These are phyloP conservation scores for Pachypanchax playfairii DNA, from an alignment of 2,113 vertebrate genomes.

Conservation along the genomic window DNA sequence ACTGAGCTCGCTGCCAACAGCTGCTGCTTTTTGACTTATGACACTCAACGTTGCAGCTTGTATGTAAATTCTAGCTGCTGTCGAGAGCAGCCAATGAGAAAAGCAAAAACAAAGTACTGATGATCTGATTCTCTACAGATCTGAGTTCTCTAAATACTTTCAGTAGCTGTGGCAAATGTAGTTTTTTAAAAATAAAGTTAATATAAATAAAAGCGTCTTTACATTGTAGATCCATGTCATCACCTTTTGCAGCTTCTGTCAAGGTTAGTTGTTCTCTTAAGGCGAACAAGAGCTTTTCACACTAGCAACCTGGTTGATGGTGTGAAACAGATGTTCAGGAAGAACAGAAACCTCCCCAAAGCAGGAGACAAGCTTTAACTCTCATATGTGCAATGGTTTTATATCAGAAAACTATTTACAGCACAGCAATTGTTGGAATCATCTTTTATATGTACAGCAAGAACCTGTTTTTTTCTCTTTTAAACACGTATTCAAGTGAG, in stretches of 20 bases:
- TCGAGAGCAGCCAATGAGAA: not conserved
- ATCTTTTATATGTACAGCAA: no score
- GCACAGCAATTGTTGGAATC: not conserved
- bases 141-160: no score
- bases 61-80: constrained; percentile 33
- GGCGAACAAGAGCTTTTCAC: constrained; percentile 67
- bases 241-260: not conserved
- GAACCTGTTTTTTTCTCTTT: constrained; percentile 12
- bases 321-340: constrained; percentile 63
- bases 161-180: no score
- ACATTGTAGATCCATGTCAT: not conserved
- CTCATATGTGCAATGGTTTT: not conserved
- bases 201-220: no score
- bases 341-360: not conserved
- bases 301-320: constrained; percentile 9
- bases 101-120: not conserved
- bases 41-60: constrained; percentile 38
- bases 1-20: constrained; percentile 33
- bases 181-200: no score
- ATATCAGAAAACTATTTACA: not conserved
- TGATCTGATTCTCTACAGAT: no score
- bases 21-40: constrained; percentile 45
- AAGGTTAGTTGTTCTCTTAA: constrained; percentile 48
- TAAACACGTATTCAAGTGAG: not conserved
- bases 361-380: not conserved